Conservation (phyloP, 2,888 invertebrate genomes). For the Hetaerina titia region DNA sequence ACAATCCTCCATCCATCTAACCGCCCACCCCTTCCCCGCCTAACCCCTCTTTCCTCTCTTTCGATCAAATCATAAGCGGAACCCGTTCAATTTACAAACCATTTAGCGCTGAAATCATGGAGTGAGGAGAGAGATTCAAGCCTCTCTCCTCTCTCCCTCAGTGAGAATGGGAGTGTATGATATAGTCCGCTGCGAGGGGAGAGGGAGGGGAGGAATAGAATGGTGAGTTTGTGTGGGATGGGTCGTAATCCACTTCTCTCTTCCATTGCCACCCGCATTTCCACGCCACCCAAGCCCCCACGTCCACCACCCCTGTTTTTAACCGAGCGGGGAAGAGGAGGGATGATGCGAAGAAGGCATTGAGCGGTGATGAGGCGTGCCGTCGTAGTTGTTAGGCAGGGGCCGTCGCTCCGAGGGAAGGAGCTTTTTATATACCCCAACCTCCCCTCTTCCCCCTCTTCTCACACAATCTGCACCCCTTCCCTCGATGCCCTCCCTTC, state of each 20-base stretch:
- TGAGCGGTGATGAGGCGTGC: neutral
- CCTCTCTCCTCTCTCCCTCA: too few species aligned
- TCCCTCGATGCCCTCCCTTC: neutral
- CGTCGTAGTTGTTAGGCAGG: neutral
- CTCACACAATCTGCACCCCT: neutral
- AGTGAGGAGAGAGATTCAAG: neutral
- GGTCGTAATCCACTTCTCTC: slow-evolving; percentile 66
- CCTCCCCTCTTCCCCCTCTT: neutral
- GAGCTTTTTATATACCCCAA: neutral
- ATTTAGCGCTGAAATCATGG: slow-evolving; percentile 62
- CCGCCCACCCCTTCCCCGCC: neutral
- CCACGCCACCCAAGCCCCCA: neutral
- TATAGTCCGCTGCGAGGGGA: neutral
- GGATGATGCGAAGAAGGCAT: neutral
- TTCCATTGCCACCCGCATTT: neutral
- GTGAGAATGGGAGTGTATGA: neutral
- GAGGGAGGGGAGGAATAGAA: slow-evolving; percentile 39
- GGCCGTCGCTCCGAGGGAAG: neutral
- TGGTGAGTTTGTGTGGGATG: slow-evolving; percentile 45
- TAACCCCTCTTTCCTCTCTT: neutral
- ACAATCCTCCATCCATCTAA: neutral
- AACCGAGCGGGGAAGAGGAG: neutral
- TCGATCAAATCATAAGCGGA: slow-evolving; percentile 42
- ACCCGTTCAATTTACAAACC: slow-evolving; percentile 66
- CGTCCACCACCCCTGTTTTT: neutral